These are phyloP conservation scores for Conus canariensis DNA, from an alignment of 2,888 invertebrate genomes.

Conservation along the genomic window DNA sequence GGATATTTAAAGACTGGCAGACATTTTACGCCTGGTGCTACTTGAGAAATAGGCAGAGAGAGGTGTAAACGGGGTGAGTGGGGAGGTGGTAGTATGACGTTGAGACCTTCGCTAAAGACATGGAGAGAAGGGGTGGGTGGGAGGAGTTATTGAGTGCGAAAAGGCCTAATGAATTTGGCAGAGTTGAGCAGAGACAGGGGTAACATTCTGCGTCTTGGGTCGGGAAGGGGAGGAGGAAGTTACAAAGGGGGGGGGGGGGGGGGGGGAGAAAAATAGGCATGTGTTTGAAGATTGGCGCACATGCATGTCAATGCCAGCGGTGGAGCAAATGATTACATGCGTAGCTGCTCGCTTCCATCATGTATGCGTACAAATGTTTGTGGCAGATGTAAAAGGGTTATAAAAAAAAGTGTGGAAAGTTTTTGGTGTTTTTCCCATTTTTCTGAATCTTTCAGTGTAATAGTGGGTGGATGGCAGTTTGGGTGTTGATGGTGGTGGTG, in stretches of 20 bases:
- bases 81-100: neutral
- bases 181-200: too few species aligned
- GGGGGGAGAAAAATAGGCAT: neutral
- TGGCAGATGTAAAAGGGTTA: too few species aligned
- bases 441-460: too few species aligned
- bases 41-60: neutral
- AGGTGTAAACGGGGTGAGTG: neutral
- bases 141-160: too few species aligned
- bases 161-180: too few species aligned
- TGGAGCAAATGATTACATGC: neutral
- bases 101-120: neutral
- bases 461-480: too few species aligned
- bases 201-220: too few species aligned
- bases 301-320: constrained; percentile 8
- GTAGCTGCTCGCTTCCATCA: neutral
- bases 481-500: too few species aligned
- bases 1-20: neutral
- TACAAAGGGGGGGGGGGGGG: neutral
- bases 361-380: neutral
- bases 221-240: neutral
- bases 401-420: neutral
- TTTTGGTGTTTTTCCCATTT: too few species aligned
- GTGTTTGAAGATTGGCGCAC: constrained; percentile 32
- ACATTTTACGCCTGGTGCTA: constrained; percentile 14
- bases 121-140: neutral